phyloP scores from a whole-genome alignment of 92 coral and sea anemone species.

The Epizoanthus ramosus region DNA sequence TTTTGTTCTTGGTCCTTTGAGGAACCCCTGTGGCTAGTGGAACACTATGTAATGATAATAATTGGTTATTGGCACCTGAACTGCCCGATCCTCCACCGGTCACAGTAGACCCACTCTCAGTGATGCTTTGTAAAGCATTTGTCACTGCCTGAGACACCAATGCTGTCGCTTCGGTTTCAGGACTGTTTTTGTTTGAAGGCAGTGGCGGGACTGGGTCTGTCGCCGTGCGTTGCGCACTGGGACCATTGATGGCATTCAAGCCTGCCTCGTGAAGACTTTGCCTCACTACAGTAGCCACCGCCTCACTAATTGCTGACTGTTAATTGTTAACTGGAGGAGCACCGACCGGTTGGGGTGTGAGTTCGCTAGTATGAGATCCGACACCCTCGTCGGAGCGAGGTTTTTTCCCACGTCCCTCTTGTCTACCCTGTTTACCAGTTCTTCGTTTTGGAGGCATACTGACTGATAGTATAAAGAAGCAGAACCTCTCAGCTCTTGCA shows the following conservation, averaged over 20 bases:
- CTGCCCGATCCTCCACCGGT: neutral
- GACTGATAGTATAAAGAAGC: no score
- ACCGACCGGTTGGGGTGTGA: constrained; percentile 2
- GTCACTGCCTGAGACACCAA: constrained; percentile 14
- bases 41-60: no score
- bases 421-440: no score
- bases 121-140: constrained; percentile 6
- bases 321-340: neutral
- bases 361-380: neutral
- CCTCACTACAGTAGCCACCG: neutral
- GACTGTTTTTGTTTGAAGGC: neutral
- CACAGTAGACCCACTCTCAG: neutral
- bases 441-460: no score
- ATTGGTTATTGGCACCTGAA: no score
- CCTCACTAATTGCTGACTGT: neutral
- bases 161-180: neutral
- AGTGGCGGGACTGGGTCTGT: neutral
- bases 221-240: neutral
- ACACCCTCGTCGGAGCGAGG: no score
- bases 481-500: no score
- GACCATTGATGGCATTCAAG: neutral
- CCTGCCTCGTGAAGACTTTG: constrained; percentile 6
- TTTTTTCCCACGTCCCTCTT: no score
- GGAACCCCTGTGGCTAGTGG: no score
- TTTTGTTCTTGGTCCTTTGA: no score